Evolutionary conservation across 2,888 invertebrate genomes (phyloP), one percentile per base, ranked within the genome.

Genomic region (Melanostoma mellinum): DNA sequence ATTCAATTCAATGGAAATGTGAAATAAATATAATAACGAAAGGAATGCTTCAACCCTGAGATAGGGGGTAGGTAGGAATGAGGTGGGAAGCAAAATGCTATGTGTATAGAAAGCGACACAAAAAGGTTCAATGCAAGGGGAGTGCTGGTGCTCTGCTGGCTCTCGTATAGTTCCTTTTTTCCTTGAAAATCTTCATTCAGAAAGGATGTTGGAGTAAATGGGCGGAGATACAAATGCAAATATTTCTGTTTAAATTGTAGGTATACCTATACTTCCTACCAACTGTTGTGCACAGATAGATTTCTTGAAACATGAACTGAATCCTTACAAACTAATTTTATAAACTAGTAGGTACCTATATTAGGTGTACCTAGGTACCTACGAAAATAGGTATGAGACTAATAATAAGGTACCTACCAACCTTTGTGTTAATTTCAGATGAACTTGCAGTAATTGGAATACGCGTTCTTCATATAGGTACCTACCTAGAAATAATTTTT

Each of bases 21-120:
- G 20, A 20, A 20, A 84, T 84, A 74, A 10, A 84, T 79, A 84
- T 79, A 65, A 84, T 84, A 84, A 84, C 84, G 67, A 76, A 81
- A 63, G 52, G 74, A 74, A 78, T 78, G 63, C 65, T 50, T 52
- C 48, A 38, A 42, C 40, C 48, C n/a, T 58, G 46, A 9, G 20
- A 20, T 20, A 35, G 4, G 35, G 1, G 20, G 10, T 5, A 50
- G 40, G 10, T 20, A 20, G 44, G 58, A 65, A 46, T 56, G 44
- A 61, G 63, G 68, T 42, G 63, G 9, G 50, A 71, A 71, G 58
- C 69, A 79, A 65, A 55, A 78, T 84, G 58, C 68, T 67, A 76
- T 67, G 55, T 58, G 20, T 20, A 5, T n/a, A 48, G 5, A 84
- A 74, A 84, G 71, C 74, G 82, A 82, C 77, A 82, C 82, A 80